These are phyloP conservation scores for Spilarctia lutea DNA, from an alignment of 2,888 invertebrate species.

Conservation along the genomic window DNA sequence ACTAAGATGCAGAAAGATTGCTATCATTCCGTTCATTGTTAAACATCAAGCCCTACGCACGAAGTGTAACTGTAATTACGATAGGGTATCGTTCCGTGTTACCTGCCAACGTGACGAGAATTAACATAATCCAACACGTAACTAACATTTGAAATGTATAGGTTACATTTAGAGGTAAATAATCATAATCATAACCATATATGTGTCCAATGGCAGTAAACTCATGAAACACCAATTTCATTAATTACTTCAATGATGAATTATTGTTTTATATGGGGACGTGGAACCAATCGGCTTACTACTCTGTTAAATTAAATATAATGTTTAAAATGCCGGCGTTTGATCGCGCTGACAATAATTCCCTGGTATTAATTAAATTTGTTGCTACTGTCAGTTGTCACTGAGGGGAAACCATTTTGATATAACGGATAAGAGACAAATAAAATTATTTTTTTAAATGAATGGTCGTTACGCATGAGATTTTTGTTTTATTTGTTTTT, in stretches of 20 bases:
- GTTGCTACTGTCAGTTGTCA: constrained; percentile 11
- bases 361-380: constrained; percentile 14
- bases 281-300: constrained; percentile 37
- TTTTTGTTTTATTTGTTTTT: neutral
- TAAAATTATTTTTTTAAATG: constrained; percentile 3
- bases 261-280: constrained; percentile 38
- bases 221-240: constrained; percentile 36
- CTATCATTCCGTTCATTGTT: constrained; percentile 20
- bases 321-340: constrained; percentile 37
- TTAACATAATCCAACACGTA: constrained; percentile 46
- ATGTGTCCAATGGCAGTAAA: constrained; percentile 29
- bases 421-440: neutral
- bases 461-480: neutral
- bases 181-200: neutral
- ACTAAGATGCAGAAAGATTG: constrained; percentile 11
- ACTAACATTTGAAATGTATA: constrained; percentile 42
- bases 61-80: constrained; percentile 36
- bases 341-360: constrained; percentile 14
- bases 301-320: constrained; percentile 49
- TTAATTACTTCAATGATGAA: constrained; percentile 45
- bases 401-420: constrained; percentile 9
- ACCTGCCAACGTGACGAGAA: constrained; percentile 26
- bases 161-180: constrained; percentile 38
- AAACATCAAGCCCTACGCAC: constrained; percentile 19
- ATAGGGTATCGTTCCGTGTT: constrained; percentile 26